Conservation (phyloP, 2,888 invertebrate species). For the Urechis unicinctus region DNA sequence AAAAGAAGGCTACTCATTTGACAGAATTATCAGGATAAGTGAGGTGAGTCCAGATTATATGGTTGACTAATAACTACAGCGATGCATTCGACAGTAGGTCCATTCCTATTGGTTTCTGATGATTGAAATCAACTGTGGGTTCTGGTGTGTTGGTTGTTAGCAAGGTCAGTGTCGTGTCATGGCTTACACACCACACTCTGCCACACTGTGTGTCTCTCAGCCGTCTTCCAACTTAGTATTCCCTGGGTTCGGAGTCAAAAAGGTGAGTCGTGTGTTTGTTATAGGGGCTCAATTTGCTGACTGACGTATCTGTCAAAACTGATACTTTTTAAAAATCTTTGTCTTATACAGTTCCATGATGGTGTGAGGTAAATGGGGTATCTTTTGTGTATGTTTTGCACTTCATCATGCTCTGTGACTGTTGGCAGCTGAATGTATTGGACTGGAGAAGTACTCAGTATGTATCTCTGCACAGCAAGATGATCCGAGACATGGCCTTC, state of each 20-base stretch:
- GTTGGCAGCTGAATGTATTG: slow-evolving; percentile 42
- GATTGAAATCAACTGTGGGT: background rate
- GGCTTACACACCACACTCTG: slow-evolving; percentile 56
- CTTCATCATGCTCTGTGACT: too few species aligned
- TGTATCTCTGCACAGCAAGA: slow-evolving; percentile 66
- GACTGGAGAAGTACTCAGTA: slow-evolving; percentile 65
- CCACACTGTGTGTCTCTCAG: slow-evolving; percentile 69
- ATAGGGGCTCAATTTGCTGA: too few species aligned
- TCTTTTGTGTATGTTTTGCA: too few species aligned
- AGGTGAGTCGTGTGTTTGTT: slow-evolving; percentile 52
- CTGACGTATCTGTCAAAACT: too few species aligned
- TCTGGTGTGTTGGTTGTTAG: slow-evolving; percentile 53
- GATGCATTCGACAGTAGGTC: background rate
- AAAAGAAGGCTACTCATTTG: slow-evolving; percentile 5
- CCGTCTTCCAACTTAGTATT: slow-evolving; percentile 66
- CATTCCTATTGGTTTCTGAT: background rate
- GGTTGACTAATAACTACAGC: too few species aligned
- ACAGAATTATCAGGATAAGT: slow-evolving; percentile 10
- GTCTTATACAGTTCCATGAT: background rate
- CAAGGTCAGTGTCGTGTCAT: slow-evolving; percentile 76
- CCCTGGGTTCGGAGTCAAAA: slow-evolving; percentile 73
- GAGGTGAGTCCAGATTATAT: slow-evolving; percentile 10
- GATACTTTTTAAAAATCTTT: background rate
- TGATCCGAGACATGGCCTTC: slow-evolving; percentile 74
- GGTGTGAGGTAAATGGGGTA: background rate